Evolutionary conservation across 2,113 vertebrate species (phyloP).

Genomic region (Scytalopus superciliaris): DNA sequence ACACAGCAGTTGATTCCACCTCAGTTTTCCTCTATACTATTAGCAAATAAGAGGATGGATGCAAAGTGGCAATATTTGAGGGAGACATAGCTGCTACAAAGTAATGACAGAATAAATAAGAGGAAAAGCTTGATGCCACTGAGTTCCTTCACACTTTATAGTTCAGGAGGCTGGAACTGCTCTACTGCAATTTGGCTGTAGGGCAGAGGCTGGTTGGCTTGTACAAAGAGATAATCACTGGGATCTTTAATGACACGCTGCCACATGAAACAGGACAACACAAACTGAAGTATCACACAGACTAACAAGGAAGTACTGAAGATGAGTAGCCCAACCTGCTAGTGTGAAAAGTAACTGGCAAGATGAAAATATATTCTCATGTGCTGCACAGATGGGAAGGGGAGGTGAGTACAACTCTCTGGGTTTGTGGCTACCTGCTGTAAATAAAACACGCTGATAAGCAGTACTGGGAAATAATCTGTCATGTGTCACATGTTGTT

Average conservation of each 20-base stretch:
- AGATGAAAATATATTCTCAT: background rate
- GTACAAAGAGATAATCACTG: background rate
- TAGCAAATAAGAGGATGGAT: background rate
- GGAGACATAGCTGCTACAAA: background rate
- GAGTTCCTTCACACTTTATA: background rate
- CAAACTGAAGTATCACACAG: background rate
- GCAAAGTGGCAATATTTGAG: background rate
- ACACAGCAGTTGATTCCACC: background rate
- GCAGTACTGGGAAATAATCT: background rate
- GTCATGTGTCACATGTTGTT: background rate
- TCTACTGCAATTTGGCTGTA: background rate
- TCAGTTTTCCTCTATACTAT: background rate
- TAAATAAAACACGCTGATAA: background rate
- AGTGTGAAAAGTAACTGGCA: background rate
- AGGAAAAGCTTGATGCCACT: background rate
- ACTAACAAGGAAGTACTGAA: background rate
- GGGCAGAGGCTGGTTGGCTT: background rate
- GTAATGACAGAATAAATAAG: background rate
- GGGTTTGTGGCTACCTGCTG: background rate
- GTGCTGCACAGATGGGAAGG: background rate
- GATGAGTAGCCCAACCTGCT: background rate
- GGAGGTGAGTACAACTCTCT: background rate
- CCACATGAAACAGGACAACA: background rate
- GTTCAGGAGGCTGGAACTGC: background rate
- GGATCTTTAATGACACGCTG: background rate